A percentile compares a stretch with the other conserved stretches of the same genome.
Conservation (phyloP, 1,140 invertebrate genomes). For the Nephila pilipes region DNA sequence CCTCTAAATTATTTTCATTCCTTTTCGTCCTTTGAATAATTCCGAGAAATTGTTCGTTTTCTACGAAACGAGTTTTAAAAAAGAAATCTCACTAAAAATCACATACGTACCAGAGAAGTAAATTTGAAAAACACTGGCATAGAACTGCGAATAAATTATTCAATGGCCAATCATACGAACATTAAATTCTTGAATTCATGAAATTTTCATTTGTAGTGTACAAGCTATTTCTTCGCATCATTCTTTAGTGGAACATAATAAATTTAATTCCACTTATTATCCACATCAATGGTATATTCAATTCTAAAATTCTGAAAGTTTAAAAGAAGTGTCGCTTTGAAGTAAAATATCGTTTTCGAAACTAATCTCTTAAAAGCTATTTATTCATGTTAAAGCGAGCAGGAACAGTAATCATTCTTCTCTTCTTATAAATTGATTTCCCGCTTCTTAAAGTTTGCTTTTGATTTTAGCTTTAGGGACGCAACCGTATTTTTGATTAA, state of each 20-base stretch:
- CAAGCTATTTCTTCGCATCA: not conserved
- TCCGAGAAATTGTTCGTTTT: not conserved
- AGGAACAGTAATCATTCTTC: slow-evolving; percentile 69
- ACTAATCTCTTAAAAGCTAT: slow-evolving; percentile 71
- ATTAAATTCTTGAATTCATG: not conserved
- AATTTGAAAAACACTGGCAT: not conserved
- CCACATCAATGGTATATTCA: not conserved
- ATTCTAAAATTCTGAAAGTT: not conserved
- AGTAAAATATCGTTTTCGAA: slow-evolving; percentile 25
- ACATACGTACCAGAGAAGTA: not conserved
- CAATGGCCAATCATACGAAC: not conserved
- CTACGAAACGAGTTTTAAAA: not conserved
- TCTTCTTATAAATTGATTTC: slow-evolving; percentile 64
- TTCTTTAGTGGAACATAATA: not conserved
- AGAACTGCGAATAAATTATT: not conserved
- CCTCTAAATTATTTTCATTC: not conserved
- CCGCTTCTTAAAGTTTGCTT: slow-evolving; percentile 64
- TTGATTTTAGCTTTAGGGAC: slow-evolving; percentile 67
- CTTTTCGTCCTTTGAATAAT: not conserved
- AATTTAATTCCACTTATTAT: slow-evolving; percentile 16
- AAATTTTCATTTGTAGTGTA: not conserved
- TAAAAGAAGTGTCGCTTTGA: slow-evolving; percentile 47
- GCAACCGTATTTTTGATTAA: slow-evolving; percentile 62
- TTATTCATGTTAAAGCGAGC: slow-evolving; percentile 57
- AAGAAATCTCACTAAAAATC: not conserved